phyloP scores from a whole-genome alignment of 2,113 vertebrate genomes.

The Limnothrissa miodon region DNA sequence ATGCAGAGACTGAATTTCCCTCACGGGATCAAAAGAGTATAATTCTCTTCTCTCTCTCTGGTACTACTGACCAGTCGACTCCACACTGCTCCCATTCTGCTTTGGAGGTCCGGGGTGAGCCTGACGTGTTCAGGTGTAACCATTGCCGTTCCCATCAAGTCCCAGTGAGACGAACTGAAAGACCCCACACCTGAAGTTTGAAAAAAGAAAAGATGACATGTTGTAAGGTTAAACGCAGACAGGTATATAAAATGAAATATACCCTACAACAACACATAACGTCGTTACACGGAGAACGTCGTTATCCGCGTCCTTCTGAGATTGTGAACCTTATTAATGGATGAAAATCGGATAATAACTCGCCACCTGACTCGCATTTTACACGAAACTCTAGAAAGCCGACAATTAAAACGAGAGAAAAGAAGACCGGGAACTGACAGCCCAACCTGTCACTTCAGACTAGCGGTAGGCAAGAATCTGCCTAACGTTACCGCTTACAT shows the following conservation, averaged over 20 bases:
- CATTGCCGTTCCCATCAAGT: conserved; percentile 87
- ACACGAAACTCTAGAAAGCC: background rate
- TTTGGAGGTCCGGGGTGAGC: conserved; percentile 90
- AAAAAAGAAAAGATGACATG: background rate
- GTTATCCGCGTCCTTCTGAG: no score
- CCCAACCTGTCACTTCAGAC: background rate
- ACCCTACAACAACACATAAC: background rate
- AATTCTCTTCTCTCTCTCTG: no score
- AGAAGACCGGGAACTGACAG: background rate
- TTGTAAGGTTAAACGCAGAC: background rate
- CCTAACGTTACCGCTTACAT: background rate
- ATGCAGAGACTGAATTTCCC: no score
- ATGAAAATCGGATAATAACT: background rate
- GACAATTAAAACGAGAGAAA: background rate
- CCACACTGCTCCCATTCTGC: conserved; percentile 92
- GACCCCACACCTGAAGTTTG: conserved; percentile 89
- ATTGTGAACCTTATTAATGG: background rate
- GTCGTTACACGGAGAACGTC: no score
- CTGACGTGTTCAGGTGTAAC: conserved; percentile 86
- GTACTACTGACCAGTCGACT: conserved; percentile 83
- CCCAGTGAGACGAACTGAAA: conserved; percentile 85
- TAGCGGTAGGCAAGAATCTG: background rate
- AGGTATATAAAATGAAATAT: background rate
- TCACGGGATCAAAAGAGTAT: no score
- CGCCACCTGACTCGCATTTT: background rate